Evolutionary conservation across 2,113 vertebrate genomes (phyloP), one percentile per base, ranked within the genome.

Genomic region (Seriola rivoliana): DNA sequence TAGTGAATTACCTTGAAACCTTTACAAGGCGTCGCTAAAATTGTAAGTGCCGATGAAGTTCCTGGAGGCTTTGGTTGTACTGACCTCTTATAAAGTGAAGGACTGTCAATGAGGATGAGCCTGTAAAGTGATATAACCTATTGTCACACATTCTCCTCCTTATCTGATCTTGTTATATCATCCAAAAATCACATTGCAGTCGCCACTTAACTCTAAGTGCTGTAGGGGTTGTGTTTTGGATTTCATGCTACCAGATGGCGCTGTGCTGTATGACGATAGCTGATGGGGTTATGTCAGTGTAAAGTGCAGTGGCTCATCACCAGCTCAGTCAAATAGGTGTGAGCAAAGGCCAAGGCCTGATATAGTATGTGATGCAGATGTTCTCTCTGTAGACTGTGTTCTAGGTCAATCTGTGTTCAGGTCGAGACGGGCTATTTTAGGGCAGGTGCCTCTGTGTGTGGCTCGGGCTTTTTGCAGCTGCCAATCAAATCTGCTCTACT

Each of bases 361-460:
- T 79, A 85, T 86, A 67, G 84, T 79, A 57, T 62, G 79, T 78
- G 71, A 82, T 93, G 81, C 89, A 93, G 91, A 93, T 92, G 91
- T 92, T 91, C 81, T 74, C 86, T 85, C 89, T 86, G 86, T 52
- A 88, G 90, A 88, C 88, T 75, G 58, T 92, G 91, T 93, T 93
- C 92, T 93, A 88, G 92, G 90, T 93, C 92, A 92, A 86, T 86
- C 91, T 92, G 90, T 85, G 82, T 89, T 93, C 86, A 86, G 90
- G 85, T 87, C 74, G 85, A 85, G 84, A 72, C n/a, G 34, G 84
- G 75, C 88, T 93, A 90, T 92, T 93, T 93, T 90, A 77, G 89
- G 85, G 64, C 88, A 91, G 90, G 90, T 91, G 81, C 88, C 86
- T 85, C 78, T 82, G 72, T 81, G 87, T 79, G 84, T 71, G 85